A percentile compares a stretch with the other conserved stretches of the same genome.
Evolutionary conservation across 2,113 vertebrate species (phyloP).

Genomic region (Ophiodon elongatus): DNA sequence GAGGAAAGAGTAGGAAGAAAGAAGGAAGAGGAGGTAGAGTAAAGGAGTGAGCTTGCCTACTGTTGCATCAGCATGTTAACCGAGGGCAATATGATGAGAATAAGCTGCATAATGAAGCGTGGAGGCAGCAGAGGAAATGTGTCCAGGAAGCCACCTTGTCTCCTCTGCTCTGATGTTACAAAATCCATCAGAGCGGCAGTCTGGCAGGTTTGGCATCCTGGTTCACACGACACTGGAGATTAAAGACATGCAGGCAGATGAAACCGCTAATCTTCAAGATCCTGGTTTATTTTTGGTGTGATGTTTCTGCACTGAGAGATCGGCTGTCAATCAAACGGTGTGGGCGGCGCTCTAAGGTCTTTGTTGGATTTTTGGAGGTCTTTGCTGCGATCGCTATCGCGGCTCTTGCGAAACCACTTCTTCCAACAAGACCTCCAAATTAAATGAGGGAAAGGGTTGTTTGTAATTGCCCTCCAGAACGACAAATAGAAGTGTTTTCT

Average conservation of each 20-base stretch:
- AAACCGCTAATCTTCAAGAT: slow-evolving; percentile 48
- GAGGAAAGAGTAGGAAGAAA: slow-evolving; percentile 45
- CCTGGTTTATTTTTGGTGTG: slow-evolving; percentile 47
- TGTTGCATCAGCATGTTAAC: slow-evolving; percentile 77
- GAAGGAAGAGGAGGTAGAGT: slow-evolving; percentile 39
- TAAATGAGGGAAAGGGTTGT: neutral
- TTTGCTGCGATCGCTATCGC: neutral
- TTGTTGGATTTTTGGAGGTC: neutral
- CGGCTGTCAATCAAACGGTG: slow-evolving; percentile 22
- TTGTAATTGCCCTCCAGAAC: neutral
- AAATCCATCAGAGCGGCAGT: slow-evolving; percentile 52
- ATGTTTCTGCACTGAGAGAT: neutral
- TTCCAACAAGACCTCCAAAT: neutral
- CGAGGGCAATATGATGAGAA: slow-evolving; percentile 71
- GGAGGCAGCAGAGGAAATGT: slow-evolving; percentile 64
- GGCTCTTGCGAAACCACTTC: neutral
- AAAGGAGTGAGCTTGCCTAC: slow-evolving; percentile 65
- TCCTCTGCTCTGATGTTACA: slow-evolving; percentile 36
- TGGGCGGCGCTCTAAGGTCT: slow-evolving; percentile 9
- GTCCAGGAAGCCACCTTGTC: slow-evolving; percentile 68
- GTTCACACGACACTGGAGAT: slow-evolving; percentile 33
- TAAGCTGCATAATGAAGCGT: slow-evolving; percentile 72
- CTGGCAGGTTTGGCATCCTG: slow-evolving; percentile 51
- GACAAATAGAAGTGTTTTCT: neutral
- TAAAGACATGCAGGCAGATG: slow-evolving; percentile 17